These are phyloP conservation scores for Sarcophaga subvicina DNA, from an alignment of 2,888 invertebrate genomes.

Conservation along the genomic window DNA sequence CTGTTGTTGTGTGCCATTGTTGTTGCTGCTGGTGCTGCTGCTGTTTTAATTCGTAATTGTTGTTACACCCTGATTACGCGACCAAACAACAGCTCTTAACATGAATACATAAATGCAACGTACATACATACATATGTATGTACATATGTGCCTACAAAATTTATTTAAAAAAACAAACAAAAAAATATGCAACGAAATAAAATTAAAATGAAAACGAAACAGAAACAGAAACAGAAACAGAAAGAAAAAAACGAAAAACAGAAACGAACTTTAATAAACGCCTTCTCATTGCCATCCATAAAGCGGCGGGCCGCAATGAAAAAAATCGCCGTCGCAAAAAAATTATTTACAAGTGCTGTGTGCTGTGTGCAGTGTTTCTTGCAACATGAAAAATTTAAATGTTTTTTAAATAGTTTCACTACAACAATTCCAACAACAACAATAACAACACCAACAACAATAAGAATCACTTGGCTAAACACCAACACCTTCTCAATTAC, in stretches of 20 bases:
- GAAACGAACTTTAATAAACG: constrained; percentile 46
- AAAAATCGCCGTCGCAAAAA: background rate
- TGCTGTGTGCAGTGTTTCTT: background rate
- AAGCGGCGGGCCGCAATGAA: constrained; percentile 26
- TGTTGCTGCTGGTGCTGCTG: constrained; percentile 16
- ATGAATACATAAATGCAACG: constrained; percentile 26
- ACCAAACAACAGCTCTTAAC: constrained; percentile 68
- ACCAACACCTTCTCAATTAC: constrained; percentile 12
- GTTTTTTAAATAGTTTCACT: constrained; percentile 49
- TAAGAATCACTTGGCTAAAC: background rate
- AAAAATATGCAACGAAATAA: background rate
- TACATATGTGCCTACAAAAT: background rate
- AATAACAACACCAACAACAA: constrained; percentile 28
- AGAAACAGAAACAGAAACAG: constrained; percentile 15
- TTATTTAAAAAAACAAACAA: background rate
- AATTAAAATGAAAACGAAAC: background rate
- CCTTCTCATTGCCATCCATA: constrained; percentile 54
- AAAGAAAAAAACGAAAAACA: constrained; percentile 13
- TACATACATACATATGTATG: background rate
- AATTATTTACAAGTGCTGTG: no score
- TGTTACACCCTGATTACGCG: constrained; percentile 80
- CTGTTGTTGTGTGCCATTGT: constrained; percentile 7
- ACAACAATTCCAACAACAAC: background rate
- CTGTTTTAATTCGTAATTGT: constrained; percentile 75
- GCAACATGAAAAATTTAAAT: constrained; percentile 29